Evolutionary conservation across 92 coral and sea anemone species (phyloP), one percentile per base, ranked within the genome.

Genomic region (Phymanthus crucifer): DNA sequence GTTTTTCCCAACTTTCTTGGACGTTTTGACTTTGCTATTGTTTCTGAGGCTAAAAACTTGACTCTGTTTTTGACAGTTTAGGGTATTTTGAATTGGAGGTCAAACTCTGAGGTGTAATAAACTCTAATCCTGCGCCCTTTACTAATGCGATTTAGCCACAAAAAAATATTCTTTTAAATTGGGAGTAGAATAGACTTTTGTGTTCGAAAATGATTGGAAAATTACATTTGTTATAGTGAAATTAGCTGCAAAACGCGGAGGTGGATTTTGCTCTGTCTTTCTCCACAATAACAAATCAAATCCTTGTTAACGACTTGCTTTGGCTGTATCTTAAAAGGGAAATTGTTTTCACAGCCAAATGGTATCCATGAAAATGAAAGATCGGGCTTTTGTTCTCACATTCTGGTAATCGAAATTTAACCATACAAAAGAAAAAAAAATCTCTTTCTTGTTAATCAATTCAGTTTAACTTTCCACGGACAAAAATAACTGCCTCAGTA

Each of bases 61-160:
- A 61, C 16, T 61, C 2, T 6, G 3, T 7, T 2, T 61, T 29
- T 61, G 68, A 61, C 34, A 29, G 68, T 29, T 61, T 61, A 24
- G 33, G 68, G 29, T 61, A 61, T 61, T 61, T 27, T 61, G 33
- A 61, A 61, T 61, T 33, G 68, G 10, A 23, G 29, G 68, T 19
- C 68, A 61, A 61, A 61, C 68, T 61, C 29, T 29, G 68, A 61
- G 68, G 29, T 61, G 26, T 24, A 61, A 61, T 61, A 17, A 13
- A 61, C 33, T 61, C 29, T 24, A 27, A 27, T 2, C 10, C 68
- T 34, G 34, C 29, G 31, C 24, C 26, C 11, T 32, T 24, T 23
- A 10, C 66, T 57, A 57, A 57, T 57, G 66, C 66, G 66, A 57
- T 57, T 57, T 57, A 57, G 29, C 66, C 66, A 57, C 66, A 57